Base-by-base conservation (phyloP, 2,113 vertebrate species). In the Prolemur simus region DNA sequence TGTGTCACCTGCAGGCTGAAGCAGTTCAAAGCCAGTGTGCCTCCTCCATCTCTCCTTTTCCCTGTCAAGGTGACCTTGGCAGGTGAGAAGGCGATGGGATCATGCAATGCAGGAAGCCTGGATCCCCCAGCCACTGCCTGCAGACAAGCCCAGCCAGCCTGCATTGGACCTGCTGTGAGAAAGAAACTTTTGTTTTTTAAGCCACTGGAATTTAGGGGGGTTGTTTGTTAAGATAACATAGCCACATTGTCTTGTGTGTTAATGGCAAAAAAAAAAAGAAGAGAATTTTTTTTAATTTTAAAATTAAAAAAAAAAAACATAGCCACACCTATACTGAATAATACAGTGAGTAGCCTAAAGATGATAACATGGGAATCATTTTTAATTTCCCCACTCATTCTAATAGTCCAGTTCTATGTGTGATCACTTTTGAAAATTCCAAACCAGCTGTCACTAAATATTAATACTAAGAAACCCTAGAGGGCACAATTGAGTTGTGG, bases 401-500 rank as follows among this genome's bases (percentile, higher is more conserved):
- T 27, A 69, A 87, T 20, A 66, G 23, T 91, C 14, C n/a, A 20
- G 12, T 80, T 74, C n/a, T 88, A 63, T 15, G 18, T 66, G 25
- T 27, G 29, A 23, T 21, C 58, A 81, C 58, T 69, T 96, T 76
- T 54, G 60, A 68, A 69, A 87, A 81, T 21, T 73, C 68, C 71
- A n/a, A 42, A 56, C 45, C 37, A 29, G 13, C 10, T 14, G 12
- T 81, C 63, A 74, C 49, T 86, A 77, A 86, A 94, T 58, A 78
- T 60, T 45, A 63, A 32, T 58, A 82, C 68, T 45, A 63, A 32
- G 17, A 49, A 78, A 94, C 96, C 32, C 89, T 93, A 97, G 97
- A 96, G 95, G 87, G 94, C 96, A 71, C 11, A 91, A 93, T 66
- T 87, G 91, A 54, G 32, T 87, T 87, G 66, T 68, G 27, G 58